A percentile compares a stretch with the other conserved stretches of the same genome.
Conservation (phyloP, 2,888 invertebrate species). For the Leucoptera coffeella region DNA sequence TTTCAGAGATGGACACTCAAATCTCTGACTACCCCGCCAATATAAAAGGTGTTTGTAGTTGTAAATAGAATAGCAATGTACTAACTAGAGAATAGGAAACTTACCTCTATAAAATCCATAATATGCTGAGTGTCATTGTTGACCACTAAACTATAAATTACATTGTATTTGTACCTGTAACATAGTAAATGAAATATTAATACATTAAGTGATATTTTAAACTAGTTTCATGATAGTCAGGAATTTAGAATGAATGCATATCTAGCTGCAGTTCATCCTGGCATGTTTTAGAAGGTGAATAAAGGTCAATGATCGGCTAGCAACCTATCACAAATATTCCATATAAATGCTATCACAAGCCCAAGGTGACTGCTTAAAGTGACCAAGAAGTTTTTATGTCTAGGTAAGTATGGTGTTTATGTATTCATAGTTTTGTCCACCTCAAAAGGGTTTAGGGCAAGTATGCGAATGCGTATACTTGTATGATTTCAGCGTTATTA, state of each 20-base stretch:
- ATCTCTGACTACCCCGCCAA: too few species aligned
- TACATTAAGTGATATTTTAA: neutral
- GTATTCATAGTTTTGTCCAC: too few species aligned
- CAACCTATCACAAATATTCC: too few species aligned
- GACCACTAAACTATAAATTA: constrained; percentile 14
- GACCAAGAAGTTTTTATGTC: too few species aligned
- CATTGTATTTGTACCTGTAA: constrained; percentile 25
- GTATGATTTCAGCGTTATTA: too few species aligned
- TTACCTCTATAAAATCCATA: constrained; percentile 31
- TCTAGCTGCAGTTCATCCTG: neutral
- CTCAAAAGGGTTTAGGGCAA: too few species aligned
- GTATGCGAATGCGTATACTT: too few species aligned
- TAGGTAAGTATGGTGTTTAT: too few species aligned
- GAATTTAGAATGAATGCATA: neutral
- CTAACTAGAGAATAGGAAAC: constrained; percentile 3
- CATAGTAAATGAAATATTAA: neutral
- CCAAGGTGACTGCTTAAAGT: too few species aligned
- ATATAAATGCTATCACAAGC: too few species aligned
- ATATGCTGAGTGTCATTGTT: constrained; percentile 24
- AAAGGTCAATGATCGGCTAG: too few species aligned
- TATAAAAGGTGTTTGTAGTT: neutral
- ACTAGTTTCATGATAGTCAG: neutral
- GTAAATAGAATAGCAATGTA: neutral
- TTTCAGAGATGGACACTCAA: too few species aligned
- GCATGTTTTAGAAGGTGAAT: neutral